Evolutionary conservation across 2,113 vertebrate genomes (phyloP), one percentile per base, ranked within the genome.

Genomic region (Mugil cephalus): DNA sequence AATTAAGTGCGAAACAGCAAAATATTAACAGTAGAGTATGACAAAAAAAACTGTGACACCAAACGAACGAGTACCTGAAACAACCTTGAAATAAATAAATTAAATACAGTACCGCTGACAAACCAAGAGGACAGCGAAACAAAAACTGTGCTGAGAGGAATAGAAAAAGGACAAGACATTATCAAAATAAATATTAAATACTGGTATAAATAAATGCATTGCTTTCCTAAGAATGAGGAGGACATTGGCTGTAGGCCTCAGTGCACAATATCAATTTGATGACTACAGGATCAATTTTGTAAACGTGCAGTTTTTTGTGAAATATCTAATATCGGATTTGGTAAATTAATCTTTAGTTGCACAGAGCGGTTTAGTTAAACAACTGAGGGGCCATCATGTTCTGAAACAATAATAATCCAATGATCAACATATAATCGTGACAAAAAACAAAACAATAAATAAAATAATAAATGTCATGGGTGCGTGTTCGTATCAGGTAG

Each of bases 171-270:
- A 87, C 69, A 77, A 84, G 61, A 88, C 40, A 46, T 80, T 69
- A 87, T 86, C 72, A 86, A 94, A 94, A 95, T 95, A 94, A 95
- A 95, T 95, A 95, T 93, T 95, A 95, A 95, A 94, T 95, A 94
- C 87, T 71, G 77, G 76, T 87, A 93, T 94, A 95, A 94, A 95
- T 94, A 93, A 89, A 93, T 80, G 78, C 70, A 91, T 93, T 90
- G 89, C 72, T 91, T 66, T 87, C 82, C 72, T 74, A 75, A 71
- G 69, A 75, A 74, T 48, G 30, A 84, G 70, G 68, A 59, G 66
- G 73, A 79, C 61, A 77, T 71, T 80, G 69, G 71, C 64, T 80
- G 48, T 62, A 68, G 78, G 81, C 68, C 75, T 84, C 79, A 79
- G 80, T 84, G 80, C 83, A 82, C 74, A 74, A 67, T 77, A 88